These are phyloP conservation scores for Macropis europaea DNA, from an alignment of 2,888 invertebrate genomes.

Conservation along the genomic window DNA sequence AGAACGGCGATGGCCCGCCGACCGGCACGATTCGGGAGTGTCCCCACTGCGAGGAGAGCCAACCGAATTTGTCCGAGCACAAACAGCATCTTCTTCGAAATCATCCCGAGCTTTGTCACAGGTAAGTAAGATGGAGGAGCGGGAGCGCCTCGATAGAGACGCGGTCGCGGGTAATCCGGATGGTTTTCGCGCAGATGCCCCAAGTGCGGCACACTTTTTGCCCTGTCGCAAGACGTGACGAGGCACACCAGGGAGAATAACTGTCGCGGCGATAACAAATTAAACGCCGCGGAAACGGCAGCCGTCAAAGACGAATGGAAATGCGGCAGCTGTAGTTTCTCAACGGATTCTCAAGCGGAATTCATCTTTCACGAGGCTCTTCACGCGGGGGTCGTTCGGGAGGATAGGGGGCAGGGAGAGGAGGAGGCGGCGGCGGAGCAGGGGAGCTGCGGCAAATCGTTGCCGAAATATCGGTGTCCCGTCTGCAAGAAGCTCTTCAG, in stretches of 20 bases:
- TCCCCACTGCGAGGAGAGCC: conserved; percentile 82
- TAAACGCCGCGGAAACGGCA: neutral
- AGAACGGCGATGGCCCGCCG: conserved; percentile 50
- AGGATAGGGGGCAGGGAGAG: no score
- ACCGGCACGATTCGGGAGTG: conserved; percentile 81
- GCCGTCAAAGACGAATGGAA: conserved; percentile 78
- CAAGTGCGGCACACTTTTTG: conserved; percentile 86
- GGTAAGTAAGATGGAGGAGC: conserved; percentile 80
- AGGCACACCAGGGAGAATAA: conserved; percentile 85
- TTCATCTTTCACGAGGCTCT: conserved; percentile 87
- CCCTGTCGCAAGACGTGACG: conserved; percentile 87
- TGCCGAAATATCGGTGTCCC: conserved; percentile 84
- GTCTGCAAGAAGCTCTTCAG: conserved; percentile 85
- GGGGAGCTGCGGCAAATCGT: conserved; percentile 58
- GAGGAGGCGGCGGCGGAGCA: no score
- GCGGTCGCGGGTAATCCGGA: neutral
- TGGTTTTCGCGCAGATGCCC: conserved; percentile 82
- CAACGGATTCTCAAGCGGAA: conserved; percentile 86
- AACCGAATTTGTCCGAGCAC: conserved; percentile 82
- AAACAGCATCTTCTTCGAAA: conserved; percentile 83
- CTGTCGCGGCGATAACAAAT: conserved; percentile 74
- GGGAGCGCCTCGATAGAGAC: neutral
- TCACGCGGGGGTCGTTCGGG: conserved; percentile 81
- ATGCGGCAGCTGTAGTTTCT: conserved; percentile 84
- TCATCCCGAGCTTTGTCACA: conserved; percentile 85